These are phyloP conservation scores for Lamprologus callipterus DNA, from an alignment of 2,113 vertebrate genomes.

Conservation along the genomic window DNA sequence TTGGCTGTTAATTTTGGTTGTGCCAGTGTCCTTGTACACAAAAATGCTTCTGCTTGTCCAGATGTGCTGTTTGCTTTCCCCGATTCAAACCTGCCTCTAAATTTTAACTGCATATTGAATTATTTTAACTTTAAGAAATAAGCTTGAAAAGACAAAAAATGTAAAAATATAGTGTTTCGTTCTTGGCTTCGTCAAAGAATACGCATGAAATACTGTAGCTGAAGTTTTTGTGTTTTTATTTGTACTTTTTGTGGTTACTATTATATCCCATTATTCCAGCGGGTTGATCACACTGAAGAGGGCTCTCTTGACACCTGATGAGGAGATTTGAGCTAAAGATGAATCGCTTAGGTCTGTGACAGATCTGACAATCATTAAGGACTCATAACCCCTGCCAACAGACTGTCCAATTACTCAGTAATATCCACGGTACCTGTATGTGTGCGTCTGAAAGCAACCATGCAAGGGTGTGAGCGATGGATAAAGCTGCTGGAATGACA, in stretches of 20 bases:
- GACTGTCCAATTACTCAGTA: slow-evolving; percentile 23
- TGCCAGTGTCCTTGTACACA: background rate
- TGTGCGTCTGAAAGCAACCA: background rate
- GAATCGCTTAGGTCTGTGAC: background rate
- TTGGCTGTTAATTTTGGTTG: background rate
- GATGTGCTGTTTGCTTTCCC: background rate
- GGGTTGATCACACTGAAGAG: background rate
- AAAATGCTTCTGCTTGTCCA: background rate
- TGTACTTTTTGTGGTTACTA: accelerated
- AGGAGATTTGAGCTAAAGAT: background rate
- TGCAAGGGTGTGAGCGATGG: slow-evolving; percentile 12
- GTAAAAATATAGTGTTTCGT: background rate
- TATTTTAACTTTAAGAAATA: background rate
- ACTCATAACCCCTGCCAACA: slow-evolving; percentile 8
- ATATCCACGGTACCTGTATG: background rate
- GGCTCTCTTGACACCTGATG: background rate
- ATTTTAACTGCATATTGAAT: background rate
- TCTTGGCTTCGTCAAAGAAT: background rate
- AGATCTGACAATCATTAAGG: slow-evolving; percentile 39
- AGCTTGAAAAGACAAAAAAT: background rate
- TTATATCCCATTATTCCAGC: background rate
- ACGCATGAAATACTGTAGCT: background rate
- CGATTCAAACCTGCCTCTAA: background rate
- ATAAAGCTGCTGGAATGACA: slow-evolving; percentile 18
- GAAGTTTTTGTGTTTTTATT: background rate